A percentile compares a stretch with the other conserved stretches of the same genome.
These are phyloP conservation scores for Plutomurus gul DNA, from an alignment of 1,140 invertebrate genomes.

Conservation along the genomic window DNA sequence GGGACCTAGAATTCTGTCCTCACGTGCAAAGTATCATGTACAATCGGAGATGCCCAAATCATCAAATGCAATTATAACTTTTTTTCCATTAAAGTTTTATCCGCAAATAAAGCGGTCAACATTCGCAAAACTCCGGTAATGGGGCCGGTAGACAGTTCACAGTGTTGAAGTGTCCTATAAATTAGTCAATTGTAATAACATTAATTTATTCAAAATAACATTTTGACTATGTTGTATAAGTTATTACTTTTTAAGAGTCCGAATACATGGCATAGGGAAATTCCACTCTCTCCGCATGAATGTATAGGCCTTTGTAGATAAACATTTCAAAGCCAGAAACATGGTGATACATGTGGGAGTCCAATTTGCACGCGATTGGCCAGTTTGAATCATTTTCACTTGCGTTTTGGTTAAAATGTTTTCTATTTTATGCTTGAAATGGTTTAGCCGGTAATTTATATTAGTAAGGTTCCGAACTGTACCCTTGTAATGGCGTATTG, in stretches of 20 bases:
- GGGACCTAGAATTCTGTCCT: background rate
- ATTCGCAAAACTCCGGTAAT: background rate
- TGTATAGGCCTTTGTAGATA: background rate
- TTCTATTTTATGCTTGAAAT: background rate
- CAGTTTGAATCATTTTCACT: background rate
- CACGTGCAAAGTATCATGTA: background rate
- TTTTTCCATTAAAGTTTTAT: background rate
- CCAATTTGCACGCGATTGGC: background rate
- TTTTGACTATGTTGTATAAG: background rate
- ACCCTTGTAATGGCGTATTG: too few relatives aligned
- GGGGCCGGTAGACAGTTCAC: background rate
- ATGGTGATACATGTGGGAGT: background rate
- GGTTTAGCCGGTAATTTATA: too few relatives aligned
- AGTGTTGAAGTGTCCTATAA: background rate
- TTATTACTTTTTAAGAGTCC: background rate
- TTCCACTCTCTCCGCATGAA: background rate
- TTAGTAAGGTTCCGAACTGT: too few relatives aligned
- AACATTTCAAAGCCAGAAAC: background rate
- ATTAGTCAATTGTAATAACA: background rate
- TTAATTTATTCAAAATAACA: background rate
- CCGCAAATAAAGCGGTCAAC: background rate
- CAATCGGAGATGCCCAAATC: background rate
- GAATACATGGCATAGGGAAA: background rate
- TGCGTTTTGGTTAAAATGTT: background rate
- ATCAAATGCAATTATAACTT: background rate